These are phyloP conservation scores for Troides oblongomaculatus DNA, from an alignment of 2,888 invertebrate species.

Conservation along the genomic window DNA sequence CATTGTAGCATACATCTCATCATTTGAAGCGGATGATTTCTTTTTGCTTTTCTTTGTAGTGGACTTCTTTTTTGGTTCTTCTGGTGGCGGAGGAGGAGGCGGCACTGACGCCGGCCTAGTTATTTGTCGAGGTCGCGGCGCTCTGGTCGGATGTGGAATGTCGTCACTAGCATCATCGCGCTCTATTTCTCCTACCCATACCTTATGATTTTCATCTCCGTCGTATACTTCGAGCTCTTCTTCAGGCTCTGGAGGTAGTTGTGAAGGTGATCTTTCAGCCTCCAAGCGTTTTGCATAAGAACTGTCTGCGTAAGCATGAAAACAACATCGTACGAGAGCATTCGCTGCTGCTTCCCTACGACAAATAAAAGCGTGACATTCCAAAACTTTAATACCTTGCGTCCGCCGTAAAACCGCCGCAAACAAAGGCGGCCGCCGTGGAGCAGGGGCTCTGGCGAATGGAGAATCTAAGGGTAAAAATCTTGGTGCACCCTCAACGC, in stretches of 20 bases:
- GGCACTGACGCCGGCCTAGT: constrained; percentile 89
- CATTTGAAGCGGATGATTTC: constrained; percentile 78
- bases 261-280: constrained; percentile 76
- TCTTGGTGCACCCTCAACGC: constrained; percentile 87
- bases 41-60: constrained; percentile 80
- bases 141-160: constrained; percentile 80
- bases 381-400: constrained; percentile 97
- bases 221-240: constrained; percentile 92
- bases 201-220: constrained; percentile 96
- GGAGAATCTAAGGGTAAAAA: constrained; percentile 98
- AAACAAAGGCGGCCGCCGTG: constrained; percentile 97
- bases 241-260: constrained; percentile 70
- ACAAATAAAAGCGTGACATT: constrained; percentile 99
- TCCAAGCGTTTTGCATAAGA: constrained; percentile 93
- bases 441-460: constrained; percentile 94
- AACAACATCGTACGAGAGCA: constrained; percentile 97
- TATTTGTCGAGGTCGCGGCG: constrained; percentile 89
- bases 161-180: constrained; percentile 88
- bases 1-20: constrained; percentile 80
- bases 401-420: constrained; percentile 97
- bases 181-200: constrained; percentile 92
- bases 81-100: constrained; percentile 88
- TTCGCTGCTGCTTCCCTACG: constrained; percentile 98
- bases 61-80: constrained; percentile 82
- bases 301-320: constrained; percentile 98